phyloP scores from a whole-genome alignment of 2,113 vertebrate species.

The Microcebus lehilahytsara region DNA sequence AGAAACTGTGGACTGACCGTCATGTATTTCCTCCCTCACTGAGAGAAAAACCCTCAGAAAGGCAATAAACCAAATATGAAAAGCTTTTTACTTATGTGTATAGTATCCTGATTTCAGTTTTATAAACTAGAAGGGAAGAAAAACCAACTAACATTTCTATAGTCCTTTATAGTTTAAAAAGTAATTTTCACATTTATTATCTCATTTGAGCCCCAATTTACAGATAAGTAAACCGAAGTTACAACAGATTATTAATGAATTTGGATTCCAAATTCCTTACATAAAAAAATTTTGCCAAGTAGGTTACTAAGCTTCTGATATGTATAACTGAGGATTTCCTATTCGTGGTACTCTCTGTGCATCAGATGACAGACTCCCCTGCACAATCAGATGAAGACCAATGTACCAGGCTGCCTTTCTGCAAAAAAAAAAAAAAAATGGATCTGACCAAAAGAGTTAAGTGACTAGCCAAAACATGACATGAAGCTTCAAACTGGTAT shows the following conservation, averaged over 20 bases:
- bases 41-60: neutral
- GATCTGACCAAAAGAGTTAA: conserved; percentile 5
- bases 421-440: neutral
- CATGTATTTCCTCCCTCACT: neutral
- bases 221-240: conserved; percentile 16
- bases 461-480: conserved; percentile 19
- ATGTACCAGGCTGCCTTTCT: neutral
- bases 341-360: neutral
- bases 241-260: conserved; percentile 41
- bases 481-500: neutral
- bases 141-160: neutral
- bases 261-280: conserved; percentile 28
- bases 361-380: conserved; percentile 22
- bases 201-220: conserved; percentile 29
- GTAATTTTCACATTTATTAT: conserved; percentile 47
- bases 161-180: conserved; percentile 40
- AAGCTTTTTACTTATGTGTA: conserved; percentile 16
- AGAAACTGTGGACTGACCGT: conserved; percentile 20
- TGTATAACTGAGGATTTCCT: neutral
- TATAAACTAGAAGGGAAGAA: neutral
- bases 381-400: neutral
- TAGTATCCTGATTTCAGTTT: neutral
- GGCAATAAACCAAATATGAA: conserved; percentile 21
- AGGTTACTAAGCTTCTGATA: conserved; percentile 24
- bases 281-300: conserved; percentile 4